A percentile compares a stretch with the other conserved stretches of the same genome.
phyloP scores from a whole-genome alignment of 2,113 vertebrate species.

The Dryoscopus gambensis region DNA sequence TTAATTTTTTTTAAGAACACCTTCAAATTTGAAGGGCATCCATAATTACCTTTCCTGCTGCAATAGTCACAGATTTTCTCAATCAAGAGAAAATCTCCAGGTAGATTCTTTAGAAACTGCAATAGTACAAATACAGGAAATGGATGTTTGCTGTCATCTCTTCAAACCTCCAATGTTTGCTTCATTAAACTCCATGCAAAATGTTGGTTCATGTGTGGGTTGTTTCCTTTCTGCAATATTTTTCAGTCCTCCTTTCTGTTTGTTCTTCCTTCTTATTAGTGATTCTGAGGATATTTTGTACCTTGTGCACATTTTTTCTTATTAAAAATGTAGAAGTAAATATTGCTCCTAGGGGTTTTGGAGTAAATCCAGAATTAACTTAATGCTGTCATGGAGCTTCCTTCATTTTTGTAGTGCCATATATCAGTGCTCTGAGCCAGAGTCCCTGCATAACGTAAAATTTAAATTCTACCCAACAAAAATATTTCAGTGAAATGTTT shows the following conservation, averaged over 20 bases:
- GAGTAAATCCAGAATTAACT: constrained; percentile 47
- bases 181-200: constrained; percentile 25
- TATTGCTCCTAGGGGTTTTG: constrained; percentile 7
- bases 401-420: constrained; percentile 24
- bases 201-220: not conserved
- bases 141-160: constrained; percentile 7
- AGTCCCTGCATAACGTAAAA: not conserved
- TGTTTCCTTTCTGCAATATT: not conserved
- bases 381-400: constrained; percentile 33
- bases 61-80: not conserved
- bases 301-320: constrained; percentile 17
- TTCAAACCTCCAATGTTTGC: constrained; percentile 3
- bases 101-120: not conserved
- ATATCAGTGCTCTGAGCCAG: constrained; percentile 11
- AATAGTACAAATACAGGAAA: not conserved
- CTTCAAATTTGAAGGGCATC: not conserved
- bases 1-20: not conserved
- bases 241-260: not conserved
- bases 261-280: constrained; percentile 11
- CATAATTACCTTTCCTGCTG: not conserved
- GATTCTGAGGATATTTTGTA: constrained; percentile 12
- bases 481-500: constrained; percentile 37
- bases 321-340: constrained; percentile 46
- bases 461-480: constrained; percentile 10
- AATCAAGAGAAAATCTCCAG: not conserved